Evolutionary conservation across 2,888 invertebrate genomes (phyloP).

Genomic region (Oligia strigilis): DNA sequence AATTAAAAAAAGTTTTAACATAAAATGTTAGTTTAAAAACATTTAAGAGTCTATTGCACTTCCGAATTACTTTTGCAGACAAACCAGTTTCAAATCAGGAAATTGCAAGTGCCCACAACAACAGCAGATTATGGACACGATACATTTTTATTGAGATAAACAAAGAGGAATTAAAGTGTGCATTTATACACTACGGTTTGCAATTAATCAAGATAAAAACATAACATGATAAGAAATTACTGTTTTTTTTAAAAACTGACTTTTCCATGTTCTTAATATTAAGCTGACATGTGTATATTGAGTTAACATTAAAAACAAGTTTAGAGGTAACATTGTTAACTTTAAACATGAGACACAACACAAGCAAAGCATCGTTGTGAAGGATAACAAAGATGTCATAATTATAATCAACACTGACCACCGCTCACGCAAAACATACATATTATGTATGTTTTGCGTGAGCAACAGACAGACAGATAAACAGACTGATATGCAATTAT

Average conservation of each 20-base stretch:
- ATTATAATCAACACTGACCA: constrained; percentile 41
- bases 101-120: constrained; percentile 41
- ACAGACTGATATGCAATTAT: constrained; percentile 36
- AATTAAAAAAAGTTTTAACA: not conserved
- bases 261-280: not conserved
- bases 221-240: not conserved
- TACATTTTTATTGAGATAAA: constrained; percentile 35
- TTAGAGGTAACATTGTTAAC: not conserved
- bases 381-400: constrained; percentile 21
- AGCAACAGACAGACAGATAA: constrained; percentile 11
- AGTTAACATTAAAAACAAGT: not conserved
- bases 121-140: constrained; percentile 24
- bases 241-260: not conserved
- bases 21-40: constrained; percentile 15
- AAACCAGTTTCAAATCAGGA: constrained; percentile 64
- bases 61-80: constrained; percentile 52
- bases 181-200: not conserved
- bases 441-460: constrained; percentile 25
- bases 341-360: not conserved
- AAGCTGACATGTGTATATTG: not conserved
- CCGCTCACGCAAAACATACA: too few species aligned
- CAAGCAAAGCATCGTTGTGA: not conserved
- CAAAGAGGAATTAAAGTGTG: constrained; percentile 25
- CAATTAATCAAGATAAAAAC: not conserved
- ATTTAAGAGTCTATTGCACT: constrained; percentile 53